Conservation (phyloP, 2,797 vertebrate genomes). For the Valencia hispanica region DNA sequence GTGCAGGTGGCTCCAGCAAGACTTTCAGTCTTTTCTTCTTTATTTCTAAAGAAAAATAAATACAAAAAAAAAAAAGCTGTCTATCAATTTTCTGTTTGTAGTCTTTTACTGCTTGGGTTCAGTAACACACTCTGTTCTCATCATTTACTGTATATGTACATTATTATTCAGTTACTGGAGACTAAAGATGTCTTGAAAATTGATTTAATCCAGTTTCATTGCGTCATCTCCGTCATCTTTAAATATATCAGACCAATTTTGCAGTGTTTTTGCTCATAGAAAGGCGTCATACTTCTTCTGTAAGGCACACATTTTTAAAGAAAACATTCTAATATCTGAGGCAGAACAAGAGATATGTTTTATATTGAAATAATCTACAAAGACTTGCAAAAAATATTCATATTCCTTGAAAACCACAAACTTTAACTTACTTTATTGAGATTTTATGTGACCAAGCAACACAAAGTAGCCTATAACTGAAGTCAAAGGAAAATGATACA, state of each 20-base stretch:
- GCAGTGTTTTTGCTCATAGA: not conserved
- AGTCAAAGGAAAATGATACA: not conserved
- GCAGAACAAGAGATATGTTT: not conserved
- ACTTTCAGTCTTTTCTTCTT: constrained; percentile 54
- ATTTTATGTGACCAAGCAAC: not conserved
- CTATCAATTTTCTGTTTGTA: constrained; percentile 33
- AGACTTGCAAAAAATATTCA: too few species aligned
- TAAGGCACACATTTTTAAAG: too few species aligned
- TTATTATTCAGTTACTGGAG: not conserved
- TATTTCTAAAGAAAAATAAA: constrained; percentile 66
- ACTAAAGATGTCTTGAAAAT: not conserved
- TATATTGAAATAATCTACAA: not conserved
- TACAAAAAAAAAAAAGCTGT: constrained; percentile 41
- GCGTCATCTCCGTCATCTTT: too few species aligned
- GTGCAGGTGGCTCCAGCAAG: constrained; percentile 76
- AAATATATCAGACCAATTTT: too few species aligned
- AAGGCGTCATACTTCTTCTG: too few species aligned
- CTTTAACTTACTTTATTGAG: not conserved
- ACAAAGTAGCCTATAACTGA: not conserved
- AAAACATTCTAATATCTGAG: not conserved
- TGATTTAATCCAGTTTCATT: not conserved
- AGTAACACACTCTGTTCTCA: constrained; percentile 3
- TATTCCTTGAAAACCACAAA: not conserved
- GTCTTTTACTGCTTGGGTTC: constrained; percentile 28
- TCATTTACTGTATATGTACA: not conserved